phyloP scores from a whole-genome alignment of 2,888 invertebrate species.

The Cremastobaeus sp. region DNA sequence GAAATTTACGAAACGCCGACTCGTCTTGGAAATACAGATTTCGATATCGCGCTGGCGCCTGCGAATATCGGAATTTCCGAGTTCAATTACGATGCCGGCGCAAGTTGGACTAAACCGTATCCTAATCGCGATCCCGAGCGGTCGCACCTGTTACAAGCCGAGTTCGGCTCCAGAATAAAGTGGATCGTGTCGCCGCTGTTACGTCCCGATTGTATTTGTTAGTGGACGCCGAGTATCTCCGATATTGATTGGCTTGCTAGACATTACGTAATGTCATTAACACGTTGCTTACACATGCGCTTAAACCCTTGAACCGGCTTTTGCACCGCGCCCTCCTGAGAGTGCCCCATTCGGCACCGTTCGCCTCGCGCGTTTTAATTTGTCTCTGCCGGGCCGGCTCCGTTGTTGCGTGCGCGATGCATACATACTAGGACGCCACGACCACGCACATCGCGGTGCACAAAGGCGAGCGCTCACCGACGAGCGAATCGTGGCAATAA shows the following conservation, averaged over 20 bases:
- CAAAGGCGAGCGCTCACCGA: constrained; percentile 41
- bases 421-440: constrained; percentile 24
- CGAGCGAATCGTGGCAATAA: constrained; percentile 47
- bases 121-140: constrained; percentile 29
- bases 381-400: constrained; percentile 27
- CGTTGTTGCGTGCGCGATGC: constrained; percentile 18
- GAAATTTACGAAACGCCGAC: constrained; percentile 7
- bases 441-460: constrained; percentile 34
- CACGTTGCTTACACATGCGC: constrained; percentile 76
- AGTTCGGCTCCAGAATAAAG: constrained; percentile 18
- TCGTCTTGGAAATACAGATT: constrained; percentile 7
- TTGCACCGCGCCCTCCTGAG: constrained; percentile 34
- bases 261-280: constrained; percentile 77
- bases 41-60: constrained; percentile 2
- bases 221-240: constrained; percentile 59
- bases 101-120: constrained; percentile 13
- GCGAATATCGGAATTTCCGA: constrained; percentile 13
- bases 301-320: constrained; percentile 58
- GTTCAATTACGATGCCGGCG: constrained; percentile 23
- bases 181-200: constrained; percentile 32
- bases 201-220: constrained; percentile 40
- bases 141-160: constrained; percentile 39
- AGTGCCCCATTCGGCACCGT: constrained; percentile 12
- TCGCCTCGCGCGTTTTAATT: constrained; percentile 28
- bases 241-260: constrained; percentile 75